Evolutionary conservation across 1,140 invertebrate species (phyloP).

Genomic region (Dreissena polymorpha): DNA sequence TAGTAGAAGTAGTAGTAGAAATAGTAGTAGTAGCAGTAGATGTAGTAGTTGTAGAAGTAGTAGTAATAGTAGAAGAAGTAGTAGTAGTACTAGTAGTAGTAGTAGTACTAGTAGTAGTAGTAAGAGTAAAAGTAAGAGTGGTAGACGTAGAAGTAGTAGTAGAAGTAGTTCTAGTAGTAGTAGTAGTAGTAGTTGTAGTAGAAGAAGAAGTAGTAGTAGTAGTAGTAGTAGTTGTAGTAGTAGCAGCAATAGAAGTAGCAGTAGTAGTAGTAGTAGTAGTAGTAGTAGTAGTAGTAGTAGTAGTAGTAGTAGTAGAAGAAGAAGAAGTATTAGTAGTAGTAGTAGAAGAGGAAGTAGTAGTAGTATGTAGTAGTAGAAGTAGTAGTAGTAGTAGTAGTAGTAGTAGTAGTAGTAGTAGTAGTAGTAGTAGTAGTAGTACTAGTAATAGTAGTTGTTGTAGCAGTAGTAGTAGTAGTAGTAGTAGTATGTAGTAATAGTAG

Average conservation of each 20-base stretch:
- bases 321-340: too few species aligned
- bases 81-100: neutral
- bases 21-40: too few species aligned
- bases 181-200: neutral
- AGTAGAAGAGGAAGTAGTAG: too few species aligned
- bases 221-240: neutral
- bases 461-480: too few species aligned
- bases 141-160: slow-evolving; percentile 4
- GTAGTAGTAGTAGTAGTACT: neutral
- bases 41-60: too few species aligned
- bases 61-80: too few species aligned
- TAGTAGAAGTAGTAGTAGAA: too few species aligned
- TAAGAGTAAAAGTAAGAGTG: too few species aligned
- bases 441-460: too few species aligned
- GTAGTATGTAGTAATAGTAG: too few species aligned
- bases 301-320: slow-evolving; percentile 5
- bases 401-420: neutral
- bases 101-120: too few species aligned
- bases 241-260: neutral
- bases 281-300: slow-evolving; percentile 8
- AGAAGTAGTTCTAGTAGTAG: neutral
- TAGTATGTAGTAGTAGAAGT: too few species aligned
- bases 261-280: slow-evolving; percentile 8
- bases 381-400: neutral
- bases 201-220: neutral